Base-by-base conservation (phyloP, 2,888 invertebrate genomes). In the Zaprionus bogoriensis region DNA sequence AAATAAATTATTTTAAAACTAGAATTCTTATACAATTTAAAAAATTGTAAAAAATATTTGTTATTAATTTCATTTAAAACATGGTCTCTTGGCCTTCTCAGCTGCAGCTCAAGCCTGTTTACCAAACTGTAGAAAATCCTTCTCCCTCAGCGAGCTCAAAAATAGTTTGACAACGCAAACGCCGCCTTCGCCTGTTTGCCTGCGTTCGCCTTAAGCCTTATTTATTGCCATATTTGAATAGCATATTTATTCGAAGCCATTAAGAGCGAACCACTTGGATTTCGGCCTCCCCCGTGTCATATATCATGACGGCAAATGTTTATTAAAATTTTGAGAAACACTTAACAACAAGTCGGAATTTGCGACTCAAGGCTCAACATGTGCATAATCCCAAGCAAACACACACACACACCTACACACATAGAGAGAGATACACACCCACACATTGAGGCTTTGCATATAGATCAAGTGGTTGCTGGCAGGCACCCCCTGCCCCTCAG, bases 391-490 rank as follows among this genome's bases (percentile, higher is more conserved):
- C 65, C 65, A 42, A 32, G 55, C 36, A 52, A 27, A 38, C 19
- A 46, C 25, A 30, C 10, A 38, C 52, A 41, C 12, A 28, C 50
- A 42, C 17, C 28, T 20, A 52, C 27, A 42, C 20, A 32, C 9
- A 44, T 23, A 20, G 12, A n/a, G 9, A 48, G 19, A 32, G 17
- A 30, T 23, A 54, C n/a, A 6, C 41, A 2, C 19, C 30, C 65
- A 6, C 25, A 27, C 32, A 36, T 17, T 36, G 9, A 44, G 50
- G 54, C 59, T 61, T 60, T 80, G 81, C 81, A 80, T 80, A 77
- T 80, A 65, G 81, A 80, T 60, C 81, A 77, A 63, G 68, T 61
- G 65, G 55, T n/a, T n/a, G n/a, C n/a, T n/a, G n/a, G n/a, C n/a
- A n/a, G n/a, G n/a, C n/a, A n/a, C n/a, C n/a, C n/a, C n/a, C 41